A percentile compares a stretch with the other conserved stretches of the same genome.
Conservation (phyloP, 2,113 vertebrate species). For the Corythoichthys haematopterus region DNA sequence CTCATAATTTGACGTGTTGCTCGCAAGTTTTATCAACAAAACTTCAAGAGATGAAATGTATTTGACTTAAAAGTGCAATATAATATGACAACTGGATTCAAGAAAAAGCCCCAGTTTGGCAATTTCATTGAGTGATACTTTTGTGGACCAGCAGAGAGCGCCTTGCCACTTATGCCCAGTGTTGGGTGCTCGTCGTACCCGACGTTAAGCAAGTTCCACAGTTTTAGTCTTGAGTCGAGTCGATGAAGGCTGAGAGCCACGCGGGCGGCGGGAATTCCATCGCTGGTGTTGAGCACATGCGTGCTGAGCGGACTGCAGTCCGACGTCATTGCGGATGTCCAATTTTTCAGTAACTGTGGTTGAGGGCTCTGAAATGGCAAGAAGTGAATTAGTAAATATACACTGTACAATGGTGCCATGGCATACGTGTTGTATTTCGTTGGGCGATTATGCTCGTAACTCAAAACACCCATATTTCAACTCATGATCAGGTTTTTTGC, state of each 20-base stretch:
- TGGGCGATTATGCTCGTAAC: too few species aligned
- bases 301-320: conserved; percentile 55
- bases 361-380: too few species aligned
- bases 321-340: background rate
- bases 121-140: background rate
- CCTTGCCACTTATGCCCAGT: too few species aligned
- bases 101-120: background rate
- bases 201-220: conserved; percentile 62
- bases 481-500: too few species aligned
- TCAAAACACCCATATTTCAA: too few species aligned
- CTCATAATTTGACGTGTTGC: too few species aligned
- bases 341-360: too few species aligned
- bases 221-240: conserved; percentile 50
- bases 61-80: background rate
- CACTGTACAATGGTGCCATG: too few species aligned
- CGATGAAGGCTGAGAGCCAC: conserved; percentile 67
- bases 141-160: background rate
- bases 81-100: too few species aligned
- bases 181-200: conserved; percentile 36
- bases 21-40: too few species aligned
- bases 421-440: too few species aligned
- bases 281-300: conserved; percentile 63
- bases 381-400: too few species aligned
- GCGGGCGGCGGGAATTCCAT: conserved; percentile 60
- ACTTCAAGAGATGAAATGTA: background rate